Conservation (phyloP, 1,140 invertebrate species). For the Drosophila erecta region DNA sequence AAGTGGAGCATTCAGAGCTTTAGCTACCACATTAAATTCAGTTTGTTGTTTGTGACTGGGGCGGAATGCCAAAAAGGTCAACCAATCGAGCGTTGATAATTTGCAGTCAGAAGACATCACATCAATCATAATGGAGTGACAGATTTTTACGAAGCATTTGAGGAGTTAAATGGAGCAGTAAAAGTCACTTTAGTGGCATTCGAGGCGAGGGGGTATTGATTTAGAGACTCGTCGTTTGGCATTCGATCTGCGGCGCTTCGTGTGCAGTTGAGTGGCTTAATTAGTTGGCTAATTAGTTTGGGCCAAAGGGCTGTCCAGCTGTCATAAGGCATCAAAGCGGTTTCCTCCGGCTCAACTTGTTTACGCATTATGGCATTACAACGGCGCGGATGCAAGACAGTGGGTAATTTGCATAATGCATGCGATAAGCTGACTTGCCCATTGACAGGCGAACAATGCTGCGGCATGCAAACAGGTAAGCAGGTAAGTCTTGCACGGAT, state of each 20-base stretch:
- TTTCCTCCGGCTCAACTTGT: not conserved
- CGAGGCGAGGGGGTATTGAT: slow-evolving; percentile 1
- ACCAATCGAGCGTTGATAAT: slow-evolving; percentile 32
- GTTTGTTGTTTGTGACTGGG: not conserved
- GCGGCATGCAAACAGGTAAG: not conserved
- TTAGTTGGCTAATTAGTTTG: slow-evolving; percentile 29
- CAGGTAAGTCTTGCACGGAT: slow-evolving; percentile 3
- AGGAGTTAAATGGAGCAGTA: slow-evolving; percentile 29
- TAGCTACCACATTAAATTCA: slow-evolving; percentile 19
- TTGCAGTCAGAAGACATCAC: slow-evolving; percentile 27
- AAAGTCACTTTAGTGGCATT: no score
- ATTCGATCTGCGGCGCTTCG: slow-evolving; percentile 2
- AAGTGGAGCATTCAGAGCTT: slow-evolving; percentile 35
- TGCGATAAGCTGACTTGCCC: slow-evolving; percentile 2
- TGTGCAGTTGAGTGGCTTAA: slow-evolving; percentile 15
- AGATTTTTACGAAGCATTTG: slow-evolving; percentile 28
- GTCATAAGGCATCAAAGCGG: not conserved
- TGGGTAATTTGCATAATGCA: slow-evolving; percentile 27
- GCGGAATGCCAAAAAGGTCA: slow-evolving; percentile 8
- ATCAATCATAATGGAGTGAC: slow-evolving; percentile 45
- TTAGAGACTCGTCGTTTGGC: slow-evolving; percentile 1
- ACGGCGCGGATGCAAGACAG: not conserved
- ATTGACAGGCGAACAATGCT: slow-evolving; percentile 16
- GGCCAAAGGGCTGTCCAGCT: not conserved
- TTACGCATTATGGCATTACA: slow-evolving; percentile 14